Evolutionary conservation across 2,113 vertebrate genomes (phyloP).

Genomic region (Himantopus leucocephalus): DNA sequence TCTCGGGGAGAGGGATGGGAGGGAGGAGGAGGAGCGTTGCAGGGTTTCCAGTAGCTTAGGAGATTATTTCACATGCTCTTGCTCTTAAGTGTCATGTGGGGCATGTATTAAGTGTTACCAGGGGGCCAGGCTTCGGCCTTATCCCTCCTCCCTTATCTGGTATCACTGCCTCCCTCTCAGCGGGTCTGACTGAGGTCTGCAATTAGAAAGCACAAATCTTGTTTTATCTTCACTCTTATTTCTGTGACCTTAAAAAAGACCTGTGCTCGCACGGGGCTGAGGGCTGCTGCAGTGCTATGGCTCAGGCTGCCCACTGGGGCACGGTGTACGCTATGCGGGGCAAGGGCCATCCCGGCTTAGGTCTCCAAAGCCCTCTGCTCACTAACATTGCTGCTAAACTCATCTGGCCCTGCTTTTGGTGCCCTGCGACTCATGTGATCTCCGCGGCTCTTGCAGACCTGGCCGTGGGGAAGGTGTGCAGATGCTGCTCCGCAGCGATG

Average conservation of each 20-base stretch:
- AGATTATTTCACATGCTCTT: constrained; percentile 40
- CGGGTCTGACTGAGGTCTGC: neutral
- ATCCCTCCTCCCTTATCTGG: neutral
- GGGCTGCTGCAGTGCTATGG: neutral
- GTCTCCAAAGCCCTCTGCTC: neutral
- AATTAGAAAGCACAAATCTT: neutral
- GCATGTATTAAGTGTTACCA: constrained; percentile 11
- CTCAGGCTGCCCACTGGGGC: neutral
- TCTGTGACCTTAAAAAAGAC: neutral
- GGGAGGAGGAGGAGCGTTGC: neutral
- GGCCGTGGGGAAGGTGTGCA: neutral
- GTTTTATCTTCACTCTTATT: neutral
- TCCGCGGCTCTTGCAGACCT: accelerated
- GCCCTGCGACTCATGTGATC: neutral
- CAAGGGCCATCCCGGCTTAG: neutral
- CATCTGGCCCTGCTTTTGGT: neutral
- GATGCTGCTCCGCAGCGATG: neutral
- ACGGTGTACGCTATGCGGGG: accelerated
- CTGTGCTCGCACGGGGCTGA: neutral
- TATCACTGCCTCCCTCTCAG: neutral
- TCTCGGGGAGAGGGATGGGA: neutral
- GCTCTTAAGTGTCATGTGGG: constrained; percentile 43
- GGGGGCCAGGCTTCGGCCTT: neutral
- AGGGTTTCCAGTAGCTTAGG: constrained; percentile 36
- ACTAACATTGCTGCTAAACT: accelerated